phyloP scores from a whole-genome alignment of 64 coral and sea anemone species.

The Montipora foliosa region DNA sequence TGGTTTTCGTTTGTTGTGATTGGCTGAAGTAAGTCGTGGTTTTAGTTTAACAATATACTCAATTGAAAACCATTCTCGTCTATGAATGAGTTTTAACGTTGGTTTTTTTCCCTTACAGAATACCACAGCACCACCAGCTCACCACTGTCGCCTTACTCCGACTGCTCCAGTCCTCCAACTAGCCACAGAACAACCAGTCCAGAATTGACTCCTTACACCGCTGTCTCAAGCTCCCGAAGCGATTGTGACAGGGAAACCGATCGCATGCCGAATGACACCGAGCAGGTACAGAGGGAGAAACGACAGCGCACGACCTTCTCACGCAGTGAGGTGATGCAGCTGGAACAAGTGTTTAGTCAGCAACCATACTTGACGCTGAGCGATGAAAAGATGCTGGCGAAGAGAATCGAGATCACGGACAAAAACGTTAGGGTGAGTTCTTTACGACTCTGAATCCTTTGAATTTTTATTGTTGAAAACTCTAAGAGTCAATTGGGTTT shows the following conservation, averaged over 20 bases:
- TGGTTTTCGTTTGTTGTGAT: no score
- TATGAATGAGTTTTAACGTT: neutral
- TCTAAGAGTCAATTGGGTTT: no score
- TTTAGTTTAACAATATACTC: no score
- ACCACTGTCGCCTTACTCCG: neutral
- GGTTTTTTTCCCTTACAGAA: neutral
- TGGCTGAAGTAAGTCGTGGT: no score
- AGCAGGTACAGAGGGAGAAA: neutral
- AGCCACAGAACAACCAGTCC: neutral
- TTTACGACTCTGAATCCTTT: no score
- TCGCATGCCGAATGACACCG: neutral
- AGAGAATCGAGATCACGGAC: no score
- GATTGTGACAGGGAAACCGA: neutral
- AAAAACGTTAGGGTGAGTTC: no score
- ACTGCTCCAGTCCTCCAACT: neutral
- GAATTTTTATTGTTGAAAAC: no score
- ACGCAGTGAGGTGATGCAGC: neutral
- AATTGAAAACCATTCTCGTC: no score
- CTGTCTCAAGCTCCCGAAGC: neutral
- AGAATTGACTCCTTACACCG: neutral
- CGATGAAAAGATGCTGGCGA: neutral
- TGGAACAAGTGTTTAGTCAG: no score
- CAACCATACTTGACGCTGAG: neutral
- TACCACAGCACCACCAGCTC: neutral
- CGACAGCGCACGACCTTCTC: conserved; percentile 13